Percentiles rank a stretch among this genome's conserved stretches.
Conservation (phyloP, 2,888 invertebrate species). For the Lissonota sp. region DNA sequence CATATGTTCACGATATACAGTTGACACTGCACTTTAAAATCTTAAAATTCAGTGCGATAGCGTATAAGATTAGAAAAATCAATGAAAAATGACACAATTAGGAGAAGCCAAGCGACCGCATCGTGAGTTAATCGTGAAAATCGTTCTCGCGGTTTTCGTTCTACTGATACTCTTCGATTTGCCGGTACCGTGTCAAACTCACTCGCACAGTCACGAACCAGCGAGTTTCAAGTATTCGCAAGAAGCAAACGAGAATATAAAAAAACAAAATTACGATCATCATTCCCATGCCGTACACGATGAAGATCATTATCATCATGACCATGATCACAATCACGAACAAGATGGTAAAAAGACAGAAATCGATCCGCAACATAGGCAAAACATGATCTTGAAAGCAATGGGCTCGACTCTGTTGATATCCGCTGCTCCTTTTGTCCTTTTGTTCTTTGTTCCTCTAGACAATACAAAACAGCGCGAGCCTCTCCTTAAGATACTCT, state of each 20-base stretch:
- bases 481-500: conserved; percentile 93
- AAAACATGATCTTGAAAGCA: conserved; percentile 87
- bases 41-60: too few species aligned
- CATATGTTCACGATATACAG: too few species aligned
- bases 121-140: conserved; percentile 60
- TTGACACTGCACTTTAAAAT: too few species aligned
- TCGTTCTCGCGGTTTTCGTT: conserved; percentile 72
- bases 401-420: conserved; percentile 96
- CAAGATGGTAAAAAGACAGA: conserved; percentile 31
- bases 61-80: too few species aligned
- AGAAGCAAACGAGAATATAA: conserved; percentile 86
- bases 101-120: conserved; percentile 34
- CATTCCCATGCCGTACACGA: conserved; percentile 56
- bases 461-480: conserved; percentile 93
- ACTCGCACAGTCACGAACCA: conserved; percentile 84
- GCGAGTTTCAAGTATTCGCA: conserved; percentile 94
- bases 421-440: conserved; percentile 96
- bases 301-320: conserved; percentile 75
- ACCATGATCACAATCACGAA: conserved; percentile 75
- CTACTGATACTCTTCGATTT: conserved; percentile 79
- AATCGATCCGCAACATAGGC: conserved; percentile 63
- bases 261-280: conserved; percentile 80
- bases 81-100: conserved; percentile 11
- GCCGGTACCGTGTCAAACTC: conserved; percentile 77
- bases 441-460: conserved; percentile 96